Conservation (phyloP, 2,113 vertebrate genomes). For the Corythaeola cristata region DNA sequence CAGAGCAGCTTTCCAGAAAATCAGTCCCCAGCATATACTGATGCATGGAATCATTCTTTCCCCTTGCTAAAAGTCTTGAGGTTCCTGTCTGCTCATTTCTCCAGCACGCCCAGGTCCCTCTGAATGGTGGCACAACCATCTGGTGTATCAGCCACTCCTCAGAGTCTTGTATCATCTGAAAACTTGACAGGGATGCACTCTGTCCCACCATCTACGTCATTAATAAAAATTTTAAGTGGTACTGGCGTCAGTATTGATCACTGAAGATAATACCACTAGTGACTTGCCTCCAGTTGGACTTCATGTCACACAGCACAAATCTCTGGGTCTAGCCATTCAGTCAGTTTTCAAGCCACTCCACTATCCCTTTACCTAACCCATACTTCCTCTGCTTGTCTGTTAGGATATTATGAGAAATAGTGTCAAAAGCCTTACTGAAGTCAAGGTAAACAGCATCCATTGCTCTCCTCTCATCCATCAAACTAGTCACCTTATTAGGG, state of each 20-base stretch:
- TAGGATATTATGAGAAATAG: not conserved
- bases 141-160: not conserved
- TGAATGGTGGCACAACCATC: not conserved
- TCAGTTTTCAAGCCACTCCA: not conserved
- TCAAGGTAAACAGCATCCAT: not conserved
- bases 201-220: not conserved
- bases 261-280: accelerated
- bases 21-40: not conserved
- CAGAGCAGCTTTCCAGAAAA: not conserved
- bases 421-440: not conserved
- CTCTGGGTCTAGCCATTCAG: not conserved
- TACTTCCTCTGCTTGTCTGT: not conserved
- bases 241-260: not conserved
- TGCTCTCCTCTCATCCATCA: not conserved
- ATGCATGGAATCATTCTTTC: not conserved
- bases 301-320: not conserved
- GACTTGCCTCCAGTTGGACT: not conserved
- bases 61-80: not conserved
- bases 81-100: not conserved
- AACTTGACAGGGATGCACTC: not conserved
- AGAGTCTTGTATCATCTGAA: not conserved
- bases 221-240: not conserved
- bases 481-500: not conserved
- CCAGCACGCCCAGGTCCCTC: not conserved
- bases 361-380: not conserved